Evolutionary conservation across 2,888 invertebrate genomes (phyloP).

Genomic region (Pemphredon lugubris): DNA sequence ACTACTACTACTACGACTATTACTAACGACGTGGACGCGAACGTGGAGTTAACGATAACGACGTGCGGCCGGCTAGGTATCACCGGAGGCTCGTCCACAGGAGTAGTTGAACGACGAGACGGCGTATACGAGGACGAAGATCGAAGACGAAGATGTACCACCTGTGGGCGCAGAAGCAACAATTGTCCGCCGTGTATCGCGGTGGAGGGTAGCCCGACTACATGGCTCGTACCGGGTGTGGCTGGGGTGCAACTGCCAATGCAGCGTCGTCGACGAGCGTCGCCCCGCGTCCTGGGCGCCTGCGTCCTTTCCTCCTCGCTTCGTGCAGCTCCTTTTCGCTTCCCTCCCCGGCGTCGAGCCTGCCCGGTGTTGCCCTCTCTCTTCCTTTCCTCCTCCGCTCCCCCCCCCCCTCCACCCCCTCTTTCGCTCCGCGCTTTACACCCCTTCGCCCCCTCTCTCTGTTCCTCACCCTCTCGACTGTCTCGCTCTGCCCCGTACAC

Average conservation of each 20-base stretch:
- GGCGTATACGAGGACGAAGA: slow-evolving; percentile 57
- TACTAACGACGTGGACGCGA: slow-evolving; percentile 28
- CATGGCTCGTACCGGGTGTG: slow-evolving; percentile 81
- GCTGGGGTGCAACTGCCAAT: slow-evolving; percentile 79
- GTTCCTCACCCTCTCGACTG: neutral
- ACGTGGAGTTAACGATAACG: slow-evolving; percentile 21
- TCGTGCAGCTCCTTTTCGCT: slow-evolving; percentile 64
- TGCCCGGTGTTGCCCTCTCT: slow-evolving; percentile 23
- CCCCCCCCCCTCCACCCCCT: slow-evolving; percentile 31
- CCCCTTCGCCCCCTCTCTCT: neutral
- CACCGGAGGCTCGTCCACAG: slow-evolving; percentile 16
- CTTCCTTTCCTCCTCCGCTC: slow-evolving; percentile 23
- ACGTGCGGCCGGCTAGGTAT: slow-evolving; percentile 6
- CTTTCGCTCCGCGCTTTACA: too few relatives aligned
- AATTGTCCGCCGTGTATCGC: slow-evolving; percentile 81
- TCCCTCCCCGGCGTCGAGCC: slow-evolving; percentile 22
- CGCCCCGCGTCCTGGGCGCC: slow-evolving; percentile 70
- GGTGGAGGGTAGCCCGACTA: slow-evolving; percentile 80
- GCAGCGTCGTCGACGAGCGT: slow-evolving; percentile 68
- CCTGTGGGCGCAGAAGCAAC: slow-evolving; percentile 81
- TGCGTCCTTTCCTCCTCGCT: slow-evolving; percentile 67
- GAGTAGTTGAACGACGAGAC: slow-evolving; percentile 22
- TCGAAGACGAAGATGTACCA: slow-evolving; percentile 76
- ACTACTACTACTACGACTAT: slow-evolving; percentile 10
- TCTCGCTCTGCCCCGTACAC: slow-evolving; percentile 10